phyloP scores from a whole-genome alignment of 2,797 vertebrate species.

The Parotocinclus haroldoi region DNA sequence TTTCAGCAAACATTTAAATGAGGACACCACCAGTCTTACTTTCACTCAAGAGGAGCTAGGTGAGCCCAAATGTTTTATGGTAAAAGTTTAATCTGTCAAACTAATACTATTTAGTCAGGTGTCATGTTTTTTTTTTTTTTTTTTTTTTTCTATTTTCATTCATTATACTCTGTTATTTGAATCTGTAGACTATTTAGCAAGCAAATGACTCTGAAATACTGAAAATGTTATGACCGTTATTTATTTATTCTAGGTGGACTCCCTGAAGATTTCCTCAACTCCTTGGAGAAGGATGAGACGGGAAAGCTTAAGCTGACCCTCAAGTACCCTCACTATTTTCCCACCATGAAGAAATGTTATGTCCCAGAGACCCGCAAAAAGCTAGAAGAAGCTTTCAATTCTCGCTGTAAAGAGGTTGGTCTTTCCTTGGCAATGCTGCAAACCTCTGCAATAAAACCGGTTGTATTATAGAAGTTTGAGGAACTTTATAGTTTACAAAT shows the following conservation, averaged over 20 bases:
- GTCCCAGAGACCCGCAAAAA: constrained; percentile 84
- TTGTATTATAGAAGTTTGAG: too few relatives aligned
- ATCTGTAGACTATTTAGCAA: too few relatives aligned
- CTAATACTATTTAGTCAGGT: too few relatives aligned
- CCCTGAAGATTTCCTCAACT: constrained; percentile 89
- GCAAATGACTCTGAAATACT: too few relatives aligned
- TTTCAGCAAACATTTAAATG: constrained; percentile 95
- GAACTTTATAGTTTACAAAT: too few relatives aligned
- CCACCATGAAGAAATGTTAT: constrained; percentile 92
- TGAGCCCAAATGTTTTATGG: constrained; percentile 53
- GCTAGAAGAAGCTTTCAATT: constrained; percentile 92
- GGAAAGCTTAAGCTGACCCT: constrained; percentile 88
- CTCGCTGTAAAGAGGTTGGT: constrained; percentile 88
- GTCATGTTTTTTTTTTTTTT: too few relatives aligned
- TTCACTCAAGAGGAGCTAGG: constrained; percentile 87
- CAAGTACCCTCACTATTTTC: constrained; percentile 97
- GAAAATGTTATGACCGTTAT: too few relatives aligned
- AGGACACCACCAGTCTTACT: constrained; percentile 84
- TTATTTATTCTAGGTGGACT: constrained; percentile 77
- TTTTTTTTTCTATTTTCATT: too few relatives aligned
- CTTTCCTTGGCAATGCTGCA: too few relatives aligned
- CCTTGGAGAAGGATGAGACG: constrained; percentile 81
- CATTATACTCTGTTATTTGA: too few relatives aligned
- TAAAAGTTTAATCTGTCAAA: too few relatives aligned
- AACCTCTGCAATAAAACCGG: too few relatives aligned